phyloP scores from a whole-genome alignment of 2,888 invertebrate species.

The Netelia fuscicornis region DNA sequence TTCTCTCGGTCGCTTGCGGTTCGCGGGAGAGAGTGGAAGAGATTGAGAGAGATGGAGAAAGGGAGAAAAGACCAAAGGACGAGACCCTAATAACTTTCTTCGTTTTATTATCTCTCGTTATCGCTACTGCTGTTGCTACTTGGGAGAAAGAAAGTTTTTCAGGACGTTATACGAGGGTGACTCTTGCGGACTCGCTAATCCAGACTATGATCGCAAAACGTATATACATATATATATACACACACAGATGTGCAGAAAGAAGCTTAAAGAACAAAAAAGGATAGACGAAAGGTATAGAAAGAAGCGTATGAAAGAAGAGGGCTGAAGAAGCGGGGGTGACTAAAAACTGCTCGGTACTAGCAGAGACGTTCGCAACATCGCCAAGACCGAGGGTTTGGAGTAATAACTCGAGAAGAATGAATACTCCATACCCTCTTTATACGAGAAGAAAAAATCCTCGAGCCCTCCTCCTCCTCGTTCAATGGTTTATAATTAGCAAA shows the following conservation, averaged over 20 bases:
- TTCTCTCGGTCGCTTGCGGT: constrained; percentile 47
- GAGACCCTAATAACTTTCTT: constrained; percentile 79
- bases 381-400: constrained; percentile 66
- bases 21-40: neutral
- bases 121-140: constrained; percentile 61
- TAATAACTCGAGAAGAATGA: constrained; percentile 68
- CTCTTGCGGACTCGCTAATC: constrained; percentile 50
- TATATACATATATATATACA: constrained; percentile 2
- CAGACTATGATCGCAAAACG: constrained; percentile 25
- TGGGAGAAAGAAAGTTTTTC: constrained; percentile 69
- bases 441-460: constrained; percentile 28
- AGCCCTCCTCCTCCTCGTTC: constrained; percentile 28
- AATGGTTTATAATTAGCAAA: constrained; percentile 69
- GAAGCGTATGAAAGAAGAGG: constrained; percentile 36
- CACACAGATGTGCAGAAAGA: constrained; percentile 23
- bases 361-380: constrained; percentile 23
- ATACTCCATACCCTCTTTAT: constrained; percentile 26
- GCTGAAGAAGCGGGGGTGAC: constrained; percentile 43
- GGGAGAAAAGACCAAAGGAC: constrained; percentile 69
- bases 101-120: constrained; percentile 78
- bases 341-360: constrained; percentile 49
- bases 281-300: constrained; percentile 23
- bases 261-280: constrained; percentile 19
- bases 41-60: neutral
- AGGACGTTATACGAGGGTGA: constrained; percentile 49